A percentile compares a stretch with the other conserved stretches of the same genome.
Evolutionary conservation across 2,888 invertebrate genomes (phyloP).

Genomic region (Euplagia quadripunctaria): DNA sequence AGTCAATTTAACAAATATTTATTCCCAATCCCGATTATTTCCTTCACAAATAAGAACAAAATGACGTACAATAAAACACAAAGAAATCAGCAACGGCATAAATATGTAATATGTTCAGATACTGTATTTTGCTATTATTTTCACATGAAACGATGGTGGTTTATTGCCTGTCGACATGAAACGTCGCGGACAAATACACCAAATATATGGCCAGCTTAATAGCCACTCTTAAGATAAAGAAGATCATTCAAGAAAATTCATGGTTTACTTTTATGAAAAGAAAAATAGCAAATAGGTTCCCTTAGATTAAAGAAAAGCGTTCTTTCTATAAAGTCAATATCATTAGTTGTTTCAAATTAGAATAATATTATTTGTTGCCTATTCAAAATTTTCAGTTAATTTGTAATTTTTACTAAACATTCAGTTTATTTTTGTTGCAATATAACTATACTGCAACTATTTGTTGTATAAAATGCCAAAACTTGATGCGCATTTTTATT

Average conservation of each 20-base stretch:
- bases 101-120: slow-evolving; percentile 40
- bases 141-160: slow-evolving; percentile 62
- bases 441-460: no score
- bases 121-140: slow-evolving; percentile 59
- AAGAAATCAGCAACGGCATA: slow-evolving; percentile 44
- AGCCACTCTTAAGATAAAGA: slow-evolving; percentile 53
- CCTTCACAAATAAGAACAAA: slow-evolving; percentile 18
- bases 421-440: no score
- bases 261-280: slow-evolving; percentile 17
- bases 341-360: no score
- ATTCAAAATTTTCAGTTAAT: no score
- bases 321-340: background rate
- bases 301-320: background rate
- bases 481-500: no score
- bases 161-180: slow-evolving; percentile 52
- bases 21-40: slow-evolving; percentile 1
- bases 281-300: background rate
- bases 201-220: slow-evolving; percentile 59
- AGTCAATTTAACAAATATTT: background rate
- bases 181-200: slow-evolving; percentile 48
- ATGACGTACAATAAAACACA: slow-evolving; percentile 39
- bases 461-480: no score
- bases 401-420: no score
- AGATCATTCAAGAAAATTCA: slow-evolving; percentile 25
- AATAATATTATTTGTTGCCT: no score